Evolutionary conservation across 1,140 invertebrate genomes (phyloP), one percentile per base, ranked within the genome.

Genomic region (Aphelenchoides besseyi): DNA sequence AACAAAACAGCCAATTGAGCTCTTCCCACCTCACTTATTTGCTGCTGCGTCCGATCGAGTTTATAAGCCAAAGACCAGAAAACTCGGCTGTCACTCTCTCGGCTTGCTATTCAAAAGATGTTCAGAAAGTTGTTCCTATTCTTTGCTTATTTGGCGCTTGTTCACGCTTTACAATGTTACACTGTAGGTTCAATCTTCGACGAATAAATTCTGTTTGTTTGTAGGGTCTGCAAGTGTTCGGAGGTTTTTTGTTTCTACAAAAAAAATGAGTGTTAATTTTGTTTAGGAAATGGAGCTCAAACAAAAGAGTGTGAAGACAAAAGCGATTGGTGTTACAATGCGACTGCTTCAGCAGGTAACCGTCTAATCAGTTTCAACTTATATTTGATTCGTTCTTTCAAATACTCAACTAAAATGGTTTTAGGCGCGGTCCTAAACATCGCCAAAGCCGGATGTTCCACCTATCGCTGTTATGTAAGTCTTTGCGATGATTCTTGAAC

Each of bases 371-470:
- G n/a, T n/a, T n/a, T n/a, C n/a, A n/a, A n/a, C n/a, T n/a, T n/a
- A n/a, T n/a, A n/a, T n/a, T n/a, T n/a, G n/a, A n/a, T n/a, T n/a
- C n/a, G n/a, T n/a, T n/a, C n/a, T n/a, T n/a, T n/a, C n/a, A n/a
- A n/a, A n/a, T n/a, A n/a, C n/a, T n/a, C n/a, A n/a, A n/a, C n/a
- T n/a, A n/a, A n/a, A n/a, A n/a, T n/a, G n/a, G n/a, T n/a, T n/a
- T n/a, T n/a, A n/a, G n/a, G 62, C 62, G 30, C 61, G 5, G 16
- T 66, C 16, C 62, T 66, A 8, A 66, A 66, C 62, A 29, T 29
- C 26, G 62, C 62, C n/a, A 66, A 66, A 29, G 62, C 62, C 5
- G 62, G 62, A 8, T 66, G 62, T 67, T 66, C 62, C 5, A 66
- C 62, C 33, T 66, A 36, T 5, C 62, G 62, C 8, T 66, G 62